phyloP scores from a whole-genome alignment of 1,140 invertebrate species.

The Neomicropteryx cornuta region DNA sequence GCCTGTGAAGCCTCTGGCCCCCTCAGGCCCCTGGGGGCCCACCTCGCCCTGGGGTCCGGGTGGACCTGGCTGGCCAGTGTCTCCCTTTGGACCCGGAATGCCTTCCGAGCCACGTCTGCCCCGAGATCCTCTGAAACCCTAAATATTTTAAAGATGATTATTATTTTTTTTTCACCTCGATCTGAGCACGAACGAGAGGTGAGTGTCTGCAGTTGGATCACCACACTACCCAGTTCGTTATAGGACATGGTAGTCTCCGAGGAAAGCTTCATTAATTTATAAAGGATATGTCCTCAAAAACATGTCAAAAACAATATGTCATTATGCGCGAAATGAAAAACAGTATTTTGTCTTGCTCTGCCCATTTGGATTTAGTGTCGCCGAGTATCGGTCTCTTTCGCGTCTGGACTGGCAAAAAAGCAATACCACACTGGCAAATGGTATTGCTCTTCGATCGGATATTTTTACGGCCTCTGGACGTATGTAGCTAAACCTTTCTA shows the following conservation, averaged over 20 bases:
- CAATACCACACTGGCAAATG: no score
- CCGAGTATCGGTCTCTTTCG: no score
- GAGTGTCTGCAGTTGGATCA: background rate
- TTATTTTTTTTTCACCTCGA: no score
- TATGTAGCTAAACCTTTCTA: no score
- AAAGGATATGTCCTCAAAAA: background rate
- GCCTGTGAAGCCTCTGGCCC: slow-evolving; percentile 52
- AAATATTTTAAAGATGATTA: slow-evolving; percentile 4
- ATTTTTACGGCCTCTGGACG: no score
- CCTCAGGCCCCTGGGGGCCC: slow-evolving; percentile 54
- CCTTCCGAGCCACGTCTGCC: slow-evolving; percentile 59
- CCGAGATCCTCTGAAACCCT: slow-evolving; percentile 59
- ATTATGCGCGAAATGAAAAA: no score
- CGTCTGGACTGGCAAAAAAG: no score
- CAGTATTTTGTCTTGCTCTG: no score
- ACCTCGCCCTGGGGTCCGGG: slow-evolving; percentile 51
- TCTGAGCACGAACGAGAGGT: no score
- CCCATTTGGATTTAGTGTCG: no score
- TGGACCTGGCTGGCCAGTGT: slow-evolving; percentile 59
- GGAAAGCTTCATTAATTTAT: background rate
- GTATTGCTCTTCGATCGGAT: no score
- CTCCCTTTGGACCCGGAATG: slow-evolving; percentile 56
- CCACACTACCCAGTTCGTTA: background rate
- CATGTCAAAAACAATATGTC: slow-evolving; percentile 5
- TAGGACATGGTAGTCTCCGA: background rate